A percentile compares a stretch with the other conserved stretches of the same genome.
phyloP scores from a whole-genome alignment of 2,888 invertebrate genomes.

The Parnassius apollo region DNA sequence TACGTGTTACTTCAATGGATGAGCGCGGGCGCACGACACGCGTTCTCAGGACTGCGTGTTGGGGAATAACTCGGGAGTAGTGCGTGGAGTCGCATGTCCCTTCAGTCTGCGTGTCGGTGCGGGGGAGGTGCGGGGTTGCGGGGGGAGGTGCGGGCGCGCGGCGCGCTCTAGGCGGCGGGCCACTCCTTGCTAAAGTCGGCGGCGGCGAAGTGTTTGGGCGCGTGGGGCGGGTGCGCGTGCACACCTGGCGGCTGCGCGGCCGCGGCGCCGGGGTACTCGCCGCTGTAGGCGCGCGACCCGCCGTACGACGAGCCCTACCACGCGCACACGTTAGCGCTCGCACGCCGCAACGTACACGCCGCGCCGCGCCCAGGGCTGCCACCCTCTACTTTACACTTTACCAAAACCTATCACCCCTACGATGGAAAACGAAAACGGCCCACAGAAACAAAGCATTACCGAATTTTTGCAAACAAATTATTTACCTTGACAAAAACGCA shows the following conservation, averaged over 20 bases:
- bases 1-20: too few relatives aligned
- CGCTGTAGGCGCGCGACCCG: slow-evolving; percentile 66
- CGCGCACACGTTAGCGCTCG: slow-evolving; percentile 22
- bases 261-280: slow-evolving; percentile 71
- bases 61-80: slow-evolving; percentile 39
- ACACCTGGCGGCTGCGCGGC: slow-evolving; percentile 74
- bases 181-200: slow-evolving; percentile 79
- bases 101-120: slow-evolving; percentile 66
- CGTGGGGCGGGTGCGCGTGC: slow-evolving; percentile 77
- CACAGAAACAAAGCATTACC: too few relatives aligned
- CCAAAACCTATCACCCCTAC: too few relatives aligned
- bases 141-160: not conserved
- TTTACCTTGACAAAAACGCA: too few relatives aligned
- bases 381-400: not conserved
- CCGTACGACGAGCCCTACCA: slow-evolving; percentile 77
- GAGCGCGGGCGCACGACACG: not conserved
- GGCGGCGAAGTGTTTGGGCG: slow-evolving; percentile 79
- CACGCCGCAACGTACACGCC: not conserved
- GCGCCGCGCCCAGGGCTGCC: not conserved
- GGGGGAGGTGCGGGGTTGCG: slow-evolving; percentile 60
- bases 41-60: not conserved
- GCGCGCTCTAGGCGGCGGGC: slow-evolving; percentile 69
- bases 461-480: too few relatives aligned
- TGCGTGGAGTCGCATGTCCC: slow-evolving; percentile 21
- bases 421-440: too few relatives aligned